Percentiles rank a stretch among this genome's conserved stretches.
Conservation (phyloP, 2,113 vertebrate species). For the Rhabdomys dilectus region DNA sequence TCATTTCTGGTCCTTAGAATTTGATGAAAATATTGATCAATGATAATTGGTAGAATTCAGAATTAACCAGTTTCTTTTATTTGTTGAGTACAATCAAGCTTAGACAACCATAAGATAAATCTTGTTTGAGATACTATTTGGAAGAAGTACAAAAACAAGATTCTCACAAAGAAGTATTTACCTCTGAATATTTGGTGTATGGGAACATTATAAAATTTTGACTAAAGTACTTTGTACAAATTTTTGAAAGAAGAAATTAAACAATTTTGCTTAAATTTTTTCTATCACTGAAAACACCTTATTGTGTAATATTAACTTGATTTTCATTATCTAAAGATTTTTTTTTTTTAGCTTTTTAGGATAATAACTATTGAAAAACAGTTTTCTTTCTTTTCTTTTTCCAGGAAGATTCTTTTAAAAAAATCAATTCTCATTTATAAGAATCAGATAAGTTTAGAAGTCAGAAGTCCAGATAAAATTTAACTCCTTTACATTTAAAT, state of each 20-base stretch:
- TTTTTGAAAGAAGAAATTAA: neutral
- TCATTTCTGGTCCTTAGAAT: neutral
- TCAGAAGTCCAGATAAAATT: neutral
- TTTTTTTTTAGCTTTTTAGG: neutral
- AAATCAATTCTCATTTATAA: neutral
- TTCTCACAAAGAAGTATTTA: neutral
- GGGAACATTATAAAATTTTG: neutral
- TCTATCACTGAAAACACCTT: neutral
- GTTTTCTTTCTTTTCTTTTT: neutral
- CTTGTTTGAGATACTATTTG: neutral
- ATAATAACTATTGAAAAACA: neutral
- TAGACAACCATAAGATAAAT: neutral
- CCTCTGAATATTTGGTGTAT: neutral
- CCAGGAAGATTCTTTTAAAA: neutral
- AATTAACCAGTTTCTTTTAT: conserved; percentile 28
- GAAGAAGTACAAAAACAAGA: conserved; percentile 31
- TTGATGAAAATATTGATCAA: neutral
- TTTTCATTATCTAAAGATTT: neutral
- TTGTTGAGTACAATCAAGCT: neutral
- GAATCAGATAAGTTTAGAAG: neutral
- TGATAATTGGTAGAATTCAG: neutral
- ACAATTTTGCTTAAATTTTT: neutral
- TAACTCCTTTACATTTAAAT: conserved; percentile 11
- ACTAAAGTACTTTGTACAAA: neutral
- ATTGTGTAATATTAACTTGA: neutral